phyloP scores from a whole-genome alignment of 1,140 invertebrate genomes.

The Sogatella furcifera region DNA sequence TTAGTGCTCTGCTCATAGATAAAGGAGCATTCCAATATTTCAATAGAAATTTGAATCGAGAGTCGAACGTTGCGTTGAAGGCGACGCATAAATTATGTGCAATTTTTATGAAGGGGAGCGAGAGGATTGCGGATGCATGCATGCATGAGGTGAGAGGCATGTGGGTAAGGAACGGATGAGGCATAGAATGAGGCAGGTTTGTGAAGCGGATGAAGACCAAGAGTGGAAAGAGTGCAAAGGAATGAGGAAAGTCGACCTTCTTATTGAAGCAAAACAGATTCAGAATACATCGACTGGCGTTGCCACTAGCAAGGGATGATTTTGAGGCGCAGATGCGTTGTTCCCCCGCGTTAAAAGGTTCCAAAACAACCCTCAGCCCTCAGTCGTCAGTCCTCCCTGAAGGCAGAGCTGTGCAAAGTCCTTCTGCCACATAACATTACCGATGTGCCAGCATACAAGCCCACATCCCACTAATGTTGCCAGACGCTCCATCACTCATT shows the following conservation, averaged over 20 bases:
- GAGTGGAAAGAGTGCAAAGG: too few relatives aligned
- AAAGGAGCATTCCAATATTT: not conserved
- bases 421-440: not conserved
- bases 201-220: too few relatives aligned
- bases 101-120: conserved; percentile 2
- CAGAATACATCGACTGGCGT: not conserved
- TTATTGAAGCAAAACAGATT: conserved; percentile 4
- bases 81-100: not conserved
- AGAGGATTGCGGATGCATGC: not conserved
- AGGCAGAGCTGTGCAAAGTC: not conserved
- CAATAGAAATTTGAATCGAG: not conserved
- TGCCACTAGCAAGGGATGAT: not conserved
- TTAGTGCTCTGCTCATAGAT: not conserved
- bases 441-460: not conserved
- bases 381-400: not conserved
- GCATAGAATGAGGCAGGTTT: too few relatives aligned
- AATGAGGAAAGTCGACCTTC: not conserved
- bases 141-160: not conserved
- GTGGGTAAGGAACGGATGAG: not conserved
- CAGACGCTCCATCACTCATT: too few relatives aligned
- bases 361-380: not conserved
- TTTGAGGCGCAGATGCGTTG: not conserved
- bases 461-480: too few relatives aligned
- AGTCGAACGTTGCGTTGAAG: not conserved
- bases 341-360: conserved; percentile 2